phyloP scores from a whole-genome alignment of 2,888 invertebrate genomes.

The Lathronympha strigana region DNA sequence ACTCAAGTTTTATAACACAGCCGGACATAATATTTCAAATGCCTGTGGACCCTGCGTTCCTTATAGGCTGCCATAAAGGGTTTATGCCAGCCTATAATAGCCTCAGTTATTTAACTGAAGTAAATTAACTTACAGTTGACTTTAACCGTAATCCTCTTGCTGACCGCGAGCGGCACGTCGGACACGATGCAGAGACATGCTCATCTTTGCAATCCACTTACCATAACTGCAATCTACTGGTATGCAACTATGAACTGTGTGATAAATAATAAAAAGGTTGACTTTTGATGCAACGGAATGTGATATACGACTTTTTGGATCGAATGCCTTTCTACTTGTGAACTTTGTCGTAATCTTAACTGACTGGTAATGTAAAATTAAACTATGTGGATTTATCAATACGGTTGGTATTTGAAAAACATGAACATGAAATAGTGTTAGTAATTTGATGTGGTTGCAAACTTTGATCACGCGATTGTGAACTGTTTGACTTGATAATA shows the following conservation, averaged over 20 bases:
- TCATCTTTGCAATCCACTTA: slow-evolving; percentile 91
- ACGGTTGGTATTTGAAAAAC: not conserved
- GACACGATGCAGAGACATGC: slow-evolving; percentile 96
- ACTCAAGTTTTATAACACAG: too few relatives aligned
- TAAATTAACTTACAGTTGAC: slow-evolving; percentile 92
- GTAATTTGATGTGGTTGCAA: not conserved
- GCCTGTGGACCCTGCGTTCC: not conserved
- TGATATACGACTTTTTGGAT: not conserved
- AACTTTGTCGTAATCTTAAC: not conserved
- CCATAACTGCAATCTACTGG: slow-evolving; percentile 68
- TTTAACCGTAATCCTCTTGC: slow-evolving; percentile 93
- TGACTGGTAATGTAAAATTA: not conserved
- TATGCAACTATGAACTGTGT: slow-evolving; percentile 50
- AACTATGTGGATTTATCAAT: not conserved
- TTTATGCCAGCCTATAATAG: slow-evolving; percentile 13
- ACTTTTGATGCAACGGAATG: not conserved
- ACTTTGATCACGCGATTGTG: not conserved
- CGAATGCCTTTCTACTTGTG: not conserved
- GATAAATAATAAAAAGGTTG: slow-evolving; percentile 31
- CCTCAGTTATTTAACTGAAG: slow-evolving; percentile 25
- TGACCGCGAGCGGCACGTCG: slow-evolving; percentile 95
- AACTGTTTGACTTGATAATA: not conserved
- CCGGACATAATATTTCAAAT: too few relatives aligned
- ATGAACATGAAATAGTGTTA: not conserved
- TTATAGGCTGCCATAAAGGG: not conserved